Conservation (phyloP, 1,140 invertebrate genomes). For the Bombus turneri region DNA sequence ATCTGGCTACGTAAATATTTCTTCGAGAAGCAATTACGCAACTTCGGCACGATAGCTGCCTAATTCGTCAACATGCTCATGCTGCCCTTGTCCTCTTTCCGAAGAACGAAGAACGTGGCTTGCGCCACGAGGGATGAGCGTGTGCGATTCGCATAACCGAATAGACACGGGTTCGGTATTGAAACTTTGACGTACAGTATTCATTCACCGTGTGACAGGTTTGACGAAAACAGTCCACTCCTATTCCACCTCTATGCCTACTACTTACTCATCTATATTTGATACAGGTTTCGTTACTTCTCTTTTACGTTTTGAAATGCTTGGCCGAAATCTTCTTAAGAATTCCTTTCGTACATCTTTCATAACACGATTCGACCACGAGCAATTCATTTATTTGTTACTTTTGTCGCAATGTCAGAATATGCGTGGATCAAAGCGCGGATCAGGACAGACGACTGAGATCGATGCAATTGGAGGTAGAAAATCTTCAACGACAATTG, state of each 20-base stretch:
- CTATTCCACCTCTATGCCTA: not conserved
- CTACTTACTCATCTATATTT: not conserved
- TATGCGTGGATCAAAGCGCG: conserved; percentile 74
- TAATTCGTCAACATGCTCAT: conserved; percentile 37
- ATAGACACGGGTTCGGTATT: conserved; percentile 33
- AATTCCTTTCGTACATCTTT: not conserved
- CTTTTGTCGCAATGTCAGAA: conserved; percentile 51
- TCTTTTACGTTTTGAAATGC: not conserved
- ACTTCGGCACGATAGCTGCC: conserved; percentile 29
- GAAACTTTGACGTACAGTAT: not conserved
- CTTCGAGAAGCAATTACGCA: conserved; percentile 38
- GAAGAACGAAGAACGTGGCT: conserved; percentile 12
- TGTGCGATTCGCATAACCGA: conserved; percentile 47
- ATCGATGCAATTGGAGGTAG: conserved; percentile 83
- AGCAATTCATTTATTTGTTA: not conserved
- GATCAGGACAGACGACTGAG: conserved; percentile 75
- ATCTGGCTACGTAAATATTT: conserved; percentile 40
- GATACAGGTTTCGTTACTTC: not conserved
- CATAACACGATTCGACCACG: not conserved
- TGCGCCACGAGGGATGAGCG: conserved; percentile 46
- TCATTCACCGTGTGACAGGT: not conserved
- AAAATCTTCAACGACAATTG: conserved; percentile 83
- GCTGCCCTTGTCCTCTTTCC: conserved; percentile 65
- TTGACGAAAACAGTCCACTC: not conserved
- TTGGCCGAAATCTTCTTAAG: not conserved